Base-by-base conservation (phyloP, 2,888 invertebrate genomes). In the Tromatobia lineatoria region DNA sequence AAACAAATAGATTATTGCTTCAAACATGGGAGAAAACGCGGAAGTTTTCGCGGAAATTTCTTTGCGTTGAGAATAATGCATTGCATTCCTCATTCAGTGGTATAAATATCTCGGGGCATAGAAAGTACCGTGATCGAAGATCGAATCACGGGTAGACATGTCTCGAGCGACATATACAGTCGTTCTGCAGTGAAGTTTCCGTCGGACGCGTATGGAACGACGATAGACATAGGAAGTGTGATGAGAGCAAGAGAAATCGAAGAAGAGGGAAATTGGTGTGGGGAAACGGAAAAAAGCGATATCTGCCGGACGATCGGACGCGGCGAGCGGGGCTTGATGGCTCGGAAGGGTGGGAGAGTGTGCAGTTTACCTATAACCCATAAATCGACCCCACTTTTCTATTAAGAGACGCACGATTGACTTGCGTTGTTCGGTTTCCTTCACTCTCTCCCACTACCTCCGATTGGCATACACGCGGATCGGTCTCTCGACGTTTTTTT, bases 311-410 rank as follows among this genome's bases (percentile, higher is more conserved):
- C 87, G 90, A 90, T 91, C 90, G 90, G 88, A 85, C 83, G 85
- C 83, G 84, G 80, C 86, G 85, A 83, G 88, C 38, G 84, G 85
- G 87, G 87, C 57, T 81, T 83, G 89, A 88, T 89, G 90, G 88
- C 85, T 87, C 85, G 86, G 85, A 87, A 85, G 88, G 89, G 86
- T 85, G 87, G 87, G 89, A 87, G 90, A 79, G 81, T 83, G 86
- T 88, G 88, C 88, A 91, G 92, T 92, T 92, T 93, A 91, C 92
- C 93, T 93, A 92, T 92, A 93, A 93, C 93, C 92, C 93, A 93
- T 93, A 93, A 93, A 93, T 93, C 93, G 93, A 93, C 92, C 92
- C 91, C 92, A 92, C 93, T 93, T 93, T 93, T 93, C 93, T 93
- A 93, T 93, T 93, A 93, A 93, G 92, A 92, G 92, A 92, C 92